Percentiles rank a stretch among this genome's conserved stretches.
Conservation (phyloP, 2,113 vertebrate species). For the Chiloscyllium plagiosum region DNA sequence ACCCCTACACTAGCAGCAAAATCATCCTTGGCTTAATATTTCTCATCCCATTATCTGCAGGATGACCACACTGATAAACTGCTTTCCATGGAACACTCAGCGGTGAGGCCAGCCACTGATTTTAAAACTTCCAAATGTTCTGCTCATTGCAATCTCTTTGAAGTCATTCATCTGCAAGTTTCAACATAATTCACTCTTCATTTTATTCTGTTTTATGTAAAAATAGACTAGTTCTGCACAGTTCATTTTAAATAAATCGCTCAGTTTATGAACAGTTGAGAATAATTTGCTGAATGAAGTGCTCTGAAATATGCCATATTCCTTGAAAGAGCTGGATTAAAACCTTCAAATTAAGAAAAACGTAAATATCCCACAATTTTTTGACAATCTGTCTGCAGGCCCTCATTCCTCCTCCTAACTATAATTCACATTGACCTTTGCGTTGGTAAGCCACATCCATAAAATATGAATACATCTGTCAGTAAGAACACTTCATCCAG, state of each 20-base stretch:
- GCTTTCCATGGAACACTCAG: too few species aligned
- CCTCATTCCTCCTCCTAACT: too few species aligned
- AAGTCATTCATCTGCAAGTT: neutral
- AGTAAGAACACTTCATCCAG: neutral
- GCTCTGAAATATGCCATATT: neutral
- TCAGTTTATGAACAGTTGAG: neutral
- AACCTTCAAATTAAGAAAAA: neutral
- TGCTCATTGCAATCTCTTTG: neutral
- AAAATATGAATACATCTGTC: neutral
- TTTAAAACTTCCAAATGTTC: neutral
- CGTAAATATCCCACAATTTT: neutral
- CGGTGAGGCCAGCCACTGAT: too few species aligned
- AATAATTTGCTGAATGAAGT: neutral
- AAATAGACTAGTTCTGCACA: neutral
- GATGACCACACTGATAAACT: too few species aligned
- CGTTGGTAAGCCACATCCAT: neutral
- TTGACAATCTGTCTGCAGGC: neutral
- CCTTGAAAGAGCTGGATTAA: neutral
- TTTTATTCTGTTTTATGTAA: neutral
- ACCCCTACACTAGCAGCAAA: too few species aligned
- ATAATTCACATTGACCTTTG: neutral
- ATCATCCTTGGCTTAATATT: too few species aligned
- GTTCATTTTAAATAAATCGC: neutral
- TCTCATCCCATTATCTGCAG: too few species aligned
- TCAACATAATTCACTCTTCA: neutral